Percentiles rank a stretch among this genome's conserved stretches.
Evolutionary conservation across 1,140 invertebrate species (phyloP).

Genomic region (Drosophila aff.): DNA sequence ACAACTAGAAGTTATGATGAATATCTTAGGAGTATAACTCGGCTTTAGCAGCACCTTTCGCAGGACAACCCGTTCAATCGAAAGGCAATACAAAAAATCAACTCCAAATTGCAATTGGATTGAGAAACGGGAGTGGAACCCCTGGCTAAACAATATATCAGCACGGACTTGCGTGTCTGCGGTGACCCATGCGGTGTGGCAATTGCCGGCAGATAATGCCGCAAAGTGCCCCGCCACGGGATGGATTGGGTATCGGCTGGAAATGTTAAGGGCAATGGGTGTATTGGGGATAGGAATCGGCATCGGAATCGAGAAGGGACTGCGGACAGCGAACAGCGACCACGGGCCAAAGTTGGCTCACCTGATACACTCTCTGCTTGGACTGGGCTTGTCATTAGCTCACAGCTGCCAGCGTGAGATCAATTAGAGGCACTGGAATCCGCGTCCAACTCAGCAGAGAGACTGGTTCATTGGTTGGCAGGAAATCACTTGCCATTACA

Average conservation of each 20-base stretch:
- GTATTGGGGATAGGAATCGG: background rate
- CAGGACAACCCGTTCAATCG: background rate
- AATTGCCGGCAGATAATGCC: constrained; percentile 77
- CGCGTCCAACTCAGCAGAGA: background rate
- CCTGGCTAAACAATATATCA: constrained; percentile 77
- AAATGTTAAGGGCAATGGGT: background rate
- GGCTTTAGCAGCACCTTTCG: background rate
- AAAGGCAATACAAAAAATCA: background rate
- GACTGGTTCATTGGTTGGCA: constrained; percentile 47
- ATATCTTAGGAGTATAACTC: background rate
- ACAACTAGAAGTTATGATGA: background rate
- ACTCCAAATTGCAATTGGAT: constrained; percentile 4
- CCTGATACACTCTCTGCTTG: constrained; percentile 65
- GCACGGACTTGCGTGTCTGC: constrained; percentile 66
- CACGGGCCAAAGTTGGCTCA: constrained; percentile 40
- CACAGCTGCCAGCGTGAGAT: constrained; percentile 78
- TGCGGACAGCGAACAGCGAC: background rate
- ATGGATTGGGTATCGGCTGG: constrained; percentile 14
- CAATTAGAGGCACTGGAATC: constrained; percentile 59
- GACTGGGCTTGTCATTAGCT: constrained; percentile 76
- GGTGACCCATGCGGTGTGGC: constrained; percentile 68
- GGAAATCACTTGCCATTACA: constrained; percentile 83
- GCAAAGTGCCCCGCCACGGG: constrained; percentile 65
- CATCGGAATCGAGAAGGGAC: background rate
- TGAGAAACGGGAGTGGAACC: constrained; percentile 30